Percentiles rank a stretch among this genome's conserved stretches.
These are phyloP conservation scores for Drosophila quadrilineata DNA, from an alignment of 1,140 invertebrate genomes.

Conservation along the genomic window DNA sequence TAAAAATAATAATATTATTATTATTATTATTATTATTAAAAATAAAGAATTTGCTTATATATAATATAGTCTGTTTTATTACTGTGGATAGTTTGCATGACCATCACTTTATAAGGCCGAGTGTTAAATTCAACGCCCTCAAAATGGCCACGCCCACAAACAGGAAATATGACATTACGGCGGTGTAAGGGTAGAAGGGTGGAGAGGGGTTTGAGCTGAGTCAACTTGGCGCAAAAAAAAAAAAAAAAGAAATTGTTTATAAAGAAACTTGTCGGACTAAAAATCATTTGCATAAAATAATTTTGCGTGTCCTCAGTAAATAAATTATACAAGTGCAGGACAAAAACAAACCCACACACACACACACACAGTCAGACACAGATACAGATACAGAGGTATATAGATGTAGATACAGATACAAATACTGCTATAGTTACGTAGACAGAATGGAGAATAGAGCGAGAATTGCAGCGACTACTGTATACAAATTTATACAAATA, in stretches of 20 bases:
- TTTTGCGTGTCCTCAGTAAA: constrained; percentile 76
- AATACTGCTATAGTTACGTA: constrained; percentile 11
- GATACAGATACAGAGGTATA: not conserved
- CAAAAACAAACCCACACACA: constrained; percentile 25
- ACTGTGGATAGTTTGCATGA: constrained; percentile 35
- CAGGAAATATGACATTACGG: too few species aligned
- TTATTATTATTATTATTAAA: too few species aligned
- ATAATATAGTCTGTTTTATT: too few species aligned
- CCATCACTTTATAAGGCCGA: constrained; percentile 48
- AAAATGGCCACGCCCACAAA: constrained; percentile 46
- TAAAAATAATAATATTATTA: too few species aligned
- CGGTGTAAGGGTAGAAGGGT: not conserved
- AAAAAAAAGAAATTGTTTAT: too few species aligned
- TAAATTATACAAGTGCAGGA: constrained; percentile 65
- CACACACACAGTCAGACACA: constrained; percentile 4
- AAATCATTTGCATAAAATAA: constrained; percentile 77
- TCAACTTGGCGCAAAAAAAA: constrained; percentile 31
- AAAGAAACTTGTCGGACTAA: constrained; percentile 26
- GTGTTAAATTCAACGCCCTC: constrained; percentile 51
- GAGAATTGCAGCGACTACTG: not conserved
- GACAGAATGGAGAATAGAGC: not conserved
- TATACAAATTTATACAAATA: not conserved
- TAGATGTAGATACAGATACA: constrained; percentile 14
- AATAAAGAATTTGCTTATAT: too few species aligned
- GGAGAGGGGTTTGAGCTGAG: constrained; percentile 1